phyloP scores from a whole-genome alignment of 2,113 vertebrate species.

The Ceyx margarethae region DNA sequence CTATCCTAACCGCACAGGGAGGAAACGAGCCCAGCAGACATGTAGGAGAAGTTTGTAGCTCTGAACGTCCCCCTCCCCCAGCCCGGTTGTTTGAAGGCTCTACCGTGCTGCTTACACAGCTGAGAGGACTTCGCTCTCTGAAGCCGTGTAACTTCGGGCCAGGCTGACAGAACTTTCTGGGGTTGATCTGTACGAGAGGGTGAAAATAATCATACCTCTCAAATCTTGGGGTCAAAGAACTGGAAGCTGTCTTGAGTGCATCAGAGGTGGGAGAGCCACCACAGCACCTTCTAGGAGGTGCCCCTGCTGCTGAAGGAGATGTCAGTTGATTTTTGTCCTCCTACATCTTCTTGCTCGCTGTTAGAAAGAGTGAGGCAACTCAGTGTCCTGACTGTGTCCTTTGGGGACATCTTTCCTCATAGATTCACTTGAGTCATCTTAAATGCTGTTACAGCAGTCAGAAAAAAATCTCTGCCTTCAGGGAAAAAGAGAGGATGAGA shows the following conservation, averaged over 20 bases:
- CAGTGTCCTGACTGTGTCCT: background rate
- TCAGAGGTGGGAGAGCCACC: background rate
- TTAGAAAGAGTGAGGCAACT: background rate
- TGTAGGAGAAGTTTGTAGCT: background rate
- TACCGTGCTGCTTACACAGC: background rate
- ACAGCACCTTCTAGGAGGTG: background rate
- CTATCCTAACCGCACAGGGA: background rate
- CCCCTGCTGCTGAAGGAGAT: background rate
- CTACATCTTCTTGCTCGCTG: background rate
- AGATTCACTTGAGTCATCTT: background rate
- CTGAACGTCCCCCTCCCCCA: background rate
- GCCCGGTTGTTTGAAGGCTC: background rate
- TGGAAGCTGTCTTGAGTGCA: background rate
- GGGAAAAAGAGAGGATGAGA: background rate
- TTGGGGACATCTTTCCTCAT: background rate
- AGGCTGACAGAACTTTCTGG: background rate
- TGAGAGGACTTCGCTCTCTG: slow-evolving; percentile 3
- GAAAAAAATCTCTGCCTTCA: slow-evolving; percentile 5
- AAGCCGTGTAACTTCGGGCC: background rate
- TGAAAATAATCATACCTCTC: background rate
- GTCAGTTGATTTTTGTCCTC: background rate
- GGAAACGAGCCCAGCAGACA: background rate
- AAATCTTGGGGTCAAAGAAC: background rate
- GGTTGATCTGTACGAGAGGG: background rate
- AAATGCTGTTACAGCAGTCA: background rate